A percentile compares a stretch with the other conserved stretches of the same genome.
Evolutionary conservation across 2,888 invertebrate species (phyloP).

Genomic region (Drosophila fulvimacula): DNA sequence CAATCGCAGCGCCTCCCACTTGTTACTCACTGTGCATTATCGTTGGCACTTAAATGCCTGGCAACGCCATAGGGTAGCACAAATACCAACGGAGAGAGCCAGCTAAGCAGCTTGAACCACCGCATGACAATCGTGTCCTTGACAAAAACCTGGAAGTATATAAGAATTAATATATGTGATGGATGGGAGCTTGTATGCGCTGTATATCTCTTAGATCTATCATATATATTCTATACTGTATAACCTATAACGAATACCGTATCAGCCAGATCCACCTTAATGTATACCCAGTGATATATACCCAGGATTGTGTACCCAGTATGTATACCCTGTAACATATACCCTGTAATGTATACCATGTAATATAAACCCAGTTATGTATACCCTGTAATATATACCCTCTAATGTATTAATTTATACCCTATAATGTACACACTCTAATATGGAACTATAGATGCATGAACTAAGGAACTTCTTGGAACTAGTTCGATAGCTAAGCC

Average conservation of each 20-base stretch:
- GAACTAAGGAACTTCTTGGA: background rate
- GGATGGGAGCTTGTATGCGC: background rate
- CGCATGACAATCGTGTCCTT: conserved; percentile 89
- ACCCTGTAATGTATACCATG: background rate
- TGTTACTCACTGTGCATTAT: conserved; percentile 86
- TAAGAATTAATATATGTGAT: background rate
- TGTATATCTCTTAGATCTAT: too few relatives aligned
- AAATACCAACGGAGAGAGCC: conserved; percentile 87
- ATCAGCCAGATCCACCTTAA: background rate
- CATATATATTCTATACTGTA: background rate
- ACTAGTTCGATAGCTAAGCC: background rate
- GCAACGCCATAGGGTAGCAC: conserved; percentile 85
- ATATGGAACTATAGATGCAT: too few relatives aligned
- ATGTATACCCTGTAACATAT: background rate
- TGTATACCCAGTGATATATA: background rate
- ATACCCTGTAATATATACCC: background rate
- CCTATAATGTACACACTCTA: background rate
- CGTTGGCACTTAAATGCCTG: conserved; percentile 84
- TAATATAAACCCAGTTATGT: background rate
- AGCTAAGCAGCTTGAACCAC: conserved; percentile 89
- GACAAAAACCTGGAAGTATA: conserved; percentile 88
- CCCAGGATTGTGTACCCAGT: too few relatives aligned
- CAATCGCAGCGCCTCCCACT: background rate
- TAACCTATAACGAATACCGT: too few relatives aligned
- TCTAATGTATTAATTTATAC: background rate